Base-by-base conservation (phyloP, 2,888 invertebrate species). In the Harpalus rufipes region DNA sequence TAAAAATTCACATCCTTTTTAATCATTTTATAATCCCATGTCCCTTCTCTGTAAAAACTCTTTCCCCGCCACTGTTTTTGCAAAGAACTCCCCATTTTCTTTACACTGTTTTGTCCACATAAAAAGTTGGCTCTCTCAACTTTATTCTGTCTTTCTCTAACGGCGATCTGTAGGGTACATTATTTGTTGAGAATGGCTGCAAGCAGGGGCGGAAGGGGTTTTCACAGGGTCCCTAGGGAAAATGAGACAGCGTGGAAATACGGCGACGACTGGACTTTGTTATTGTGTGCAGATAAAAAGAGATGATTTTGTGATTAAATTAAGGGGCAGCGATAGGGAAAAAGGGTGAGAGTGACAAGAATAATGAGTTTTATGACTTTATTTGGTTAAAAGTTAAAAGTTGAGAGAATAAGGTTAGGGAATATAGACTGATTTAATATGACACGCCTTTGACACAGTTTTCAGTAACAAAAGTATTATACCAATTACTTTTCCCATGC, bases 61-160 rank as follows among this genome's bases (percentile, higher is more conserved):
- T 25, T 6, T 39, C n/a, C 16, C 25, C 61, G 79, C 79, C 61
- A n/a, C 59, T 59, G 79, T 56, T 79, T 79, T 58, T 59, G 79
- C 58, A 61, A 79, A 79, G 79, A 79, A 79, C 61, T 79, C 79
- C 12, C 25, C 25, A 16, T 39, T 79, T 79, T 79, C 59, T 79
- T 59, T 59, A 44, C 44, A 41, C 16, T 74, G 44, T 74, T 74
- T 44, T 74, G 72, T 74, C 14, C 7, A 58, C 58, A 39, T 79
- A 25, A 41, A 14, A 18, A 79, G 39, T 44, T 16, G 0, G 72
- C 25, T 68, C 44, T 10, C 10, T 44, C 16, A 74, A 44, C 72
- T 18, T 74, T 16, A 44, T 16, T 41, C 18, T 74, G n/a, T 41
- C 63, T 8, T 16, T 18, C 1, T 32, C 68, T 68, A 68, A 68